Base-by-base conservation (phyloP, 2,797 vertebrate genomes). In the Holocentrus rufus region DNA sequence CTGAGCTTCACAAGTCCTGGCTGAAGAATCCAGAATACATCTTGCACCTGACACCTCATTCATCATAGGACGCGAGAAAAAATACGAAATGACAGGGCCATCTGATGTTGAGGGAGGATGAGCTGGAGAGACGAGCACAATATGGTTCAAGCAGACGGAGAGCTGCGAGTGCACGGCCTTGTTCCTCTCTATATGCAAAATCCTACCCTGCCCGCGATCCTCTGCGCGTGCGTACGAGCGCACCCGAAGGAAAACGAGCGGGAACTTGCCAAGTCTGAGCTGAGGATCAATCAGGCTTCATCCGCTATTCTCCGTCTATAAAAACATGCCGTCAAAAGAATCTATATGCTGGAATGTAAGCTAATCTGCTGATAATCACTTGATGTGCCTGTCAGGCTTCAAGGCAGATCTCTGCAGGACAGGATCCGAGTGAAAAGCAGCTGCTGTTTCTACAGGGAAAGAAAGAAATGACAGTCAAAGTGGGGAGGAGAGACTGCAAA, bases 21-120 rank as follows among this genome's bases (percentile, higher is more conserved):
- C 78, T 80, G 69, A 72, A 84, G 79, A 72, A 79, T 81, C 64
- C 65, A 61, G 79, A 82, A 91, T 88, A 88, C 87, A 86, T 88
- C 75, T 85, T 67, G 74, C 25, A 65, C 56, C 74, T 82, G 90
- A 91, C 89, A 89, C 82, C 86, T 91, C 89, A 92, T 90, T 92
- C 81, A 91, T 92, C 90, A 92, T 34, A 8, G 54, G 82, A 54
- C 53, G 74, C 60, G 63, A 65, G 25, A 63, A 81, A 86, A n/a
- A 87, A 92, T 82, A 59, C 64, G 69, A 92, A 85, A 90, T 74
- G 90, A 91, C 85, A 81, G 70, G 74, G 46, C 83, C 80, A 64
- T 84, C 67, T 88, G 88, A 85, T 79, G 76, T 69, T 2, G 11
- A 72, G 44, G 52, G 67, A 71, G 42, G 47, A 79, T 36, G 76